phyloP scores from a whole-genome alignment of 1,140 invertebrate genomes.

The Glossosoma conforme region DNA sequence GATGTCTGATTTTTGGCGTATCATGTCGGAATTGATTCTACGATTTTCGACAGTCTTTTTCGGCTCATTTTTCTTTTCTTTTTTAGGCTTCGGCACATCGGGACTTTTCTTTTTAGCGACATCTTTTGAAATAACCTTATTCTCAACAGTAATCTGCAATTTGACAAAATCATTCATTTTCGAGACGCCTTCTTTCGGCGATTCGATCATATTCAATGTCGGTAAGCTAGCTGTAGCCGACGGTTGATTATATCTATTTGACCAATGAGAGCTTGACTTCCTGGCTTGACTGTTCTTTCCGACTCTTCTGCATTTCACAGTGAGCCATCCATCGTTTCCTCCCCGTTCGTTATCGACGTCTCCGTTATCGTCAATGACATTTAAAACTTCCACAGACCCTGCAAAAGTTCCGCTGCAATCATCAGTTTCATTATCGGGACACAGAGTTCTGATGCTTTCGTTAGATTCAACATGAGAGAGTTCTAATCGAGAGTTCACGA shows the following conservation, averaged over 20 bases:
- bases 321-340: slow-evolving; percentile 60
- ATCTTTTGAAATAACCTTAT: slow-evolving; percentile 32
- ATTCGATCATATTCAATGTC: slow-evolving; percentile 54
- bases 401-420: slow-evolving; percentile 51
- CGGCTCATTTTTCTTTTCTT: slow-evolving; percentile 23
- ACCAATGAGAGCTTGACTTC: slow-evolving; percentile 56
- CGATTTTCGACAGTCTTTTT: slow-evolving; percentile 14
- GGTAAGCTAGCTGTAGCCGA: slow-evolving; percentile 62
- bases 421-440: slow-evolving; percentile 41
- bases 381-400: slow-evolving; percentile 52
- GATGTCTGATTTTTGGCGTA: slow-evolving; percentile 55
- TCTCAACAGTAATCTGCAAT: slow-evolving; percentile 20
- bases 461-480: slow-evolving; percentile 46
- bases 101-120: slow-evolving; percentile 29
- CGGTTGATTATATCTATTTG: slow-evolving; percentile 61
- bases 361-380: slow-evolving; percentile 46
- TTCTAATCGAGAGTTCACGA: slow-evolving; percentile 47
- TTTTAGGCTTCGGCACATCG: slow-evolving; percentile 35
- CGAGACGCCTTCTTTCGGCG: slow-evolving; percentile 44
- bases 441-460: slow-evolving; percentile 47
- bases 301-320: slow-evolving; percentile 56
- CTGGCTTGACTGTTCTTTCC: slow-evolving; percentile 39
- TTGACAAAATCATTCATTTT: slow-evolving; percentile 35
- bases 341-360: slow-evolving; percentile 48
- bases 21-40: slow-evolving; percentile 37